Percentiles rank a stretch among this genome's conserved stretches.
These are phyloP conservation scores for Heliothis virescens DNA, from an alignment of 1,140 invertebrate species.

Conservation along the genomic window DNA sequence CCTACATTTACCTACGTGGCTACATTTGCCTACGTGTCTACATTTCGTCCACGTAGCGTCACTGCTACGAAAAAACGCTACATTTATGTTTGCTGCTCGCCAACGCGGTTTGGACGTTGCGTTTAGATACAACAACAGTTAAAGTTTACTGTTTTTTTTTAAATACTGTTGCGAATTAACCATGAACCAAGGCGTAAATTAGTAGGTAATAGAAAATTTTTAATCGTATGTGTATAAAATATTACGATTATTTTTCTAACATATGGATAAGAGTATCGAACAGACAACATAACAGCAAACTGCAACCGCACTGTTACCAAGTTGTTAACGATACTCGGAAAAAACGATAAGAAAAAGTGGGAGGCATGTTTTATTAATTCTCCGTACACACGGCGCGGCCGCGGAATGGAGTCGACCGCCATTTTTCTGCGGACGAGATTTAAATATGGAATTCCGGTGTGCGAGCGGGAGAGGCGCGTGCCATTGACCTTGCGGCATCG, in stretches of 20 bases:
- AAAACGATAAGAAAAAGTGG: conserved; percentile 74
- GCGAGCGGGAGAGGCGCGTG: conserved; percentile 84
- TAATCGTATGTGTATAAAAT: conserved; percentile 58
- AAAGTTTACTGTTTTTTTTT: conserved; percentile 52
- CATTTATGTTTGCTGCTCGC: conserved; percentile 54
- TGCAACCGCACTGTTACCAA: conserved; percentile 66
- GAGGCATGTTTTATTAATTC: conserved; percentile 85
- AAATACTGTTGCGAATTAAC: conserved; percentile 58
- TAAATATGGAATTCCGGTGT: conserved; percentile 86
- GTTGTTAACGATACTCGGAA: conserved; percentile 77
- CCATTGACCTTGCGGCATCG: conserved; percentile 82
- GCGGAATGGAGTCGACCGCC: conserved; percentile 83
- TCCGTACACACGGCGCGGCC: conserved; percentile 75
- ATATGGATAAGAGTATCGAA: conserved; percentile 50
- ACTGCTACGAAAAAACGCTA: conserved; percentile 58
- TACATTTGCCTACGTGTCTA: conserved; percentile 40
- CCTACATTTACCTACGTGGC: conserved; percentile 34
- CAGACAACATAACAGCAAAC: conserved; percentile 66
- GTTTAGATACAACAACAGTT: conserved; percentile 24
- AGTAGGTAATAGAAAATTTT: conserved; percentile 53
- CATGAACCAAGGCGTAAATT: conserved; percentile 33
- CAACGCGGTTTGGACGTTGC: conserved; percentile 11
- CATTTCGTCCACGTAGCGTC: conserved; percentile 47
- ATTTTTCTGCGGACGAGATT: conserved; percentile 86
- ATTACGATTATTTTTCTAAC: conserved; percentile 60